Evolutionary conservation across 2,113 vertebrate genomes (phyloP), one percentile per base, ranked within the genome.

Genomic region (Pteruthius melanotis): DNA sequence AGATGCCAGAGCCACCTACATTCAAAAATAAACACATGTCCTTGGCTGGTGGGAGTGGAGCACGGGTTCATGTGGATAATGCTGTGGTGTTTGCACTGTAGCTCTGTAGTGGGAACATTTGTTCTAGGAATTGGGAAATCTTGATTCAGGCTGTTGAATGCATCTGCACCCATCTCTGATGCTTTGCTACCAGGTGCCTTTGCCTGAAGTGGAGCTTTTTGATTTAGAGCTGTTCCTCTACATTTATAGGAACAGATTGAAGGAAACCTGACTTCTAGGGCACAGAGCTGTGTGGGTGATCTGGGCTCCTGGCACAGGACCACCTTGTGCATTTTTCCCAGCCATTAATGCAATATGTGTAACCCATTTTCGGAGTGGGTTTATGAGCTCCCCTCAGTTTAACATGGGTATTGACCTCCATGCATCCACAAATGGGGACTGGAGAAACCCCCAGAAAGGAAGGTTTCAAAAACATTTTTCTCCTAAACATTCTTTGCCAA

Each of bases 31-130:
- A 92, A 76, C 4, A 15, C 54, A 50, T 0, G 0, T 7, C 50
- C 65, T 53, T 87, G 74, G 61, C 45, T 77, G 66, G 31, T 52
- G 31, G 37, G 37, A 83, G 53, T 0, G 3, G 78, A 85, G 60
- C 45, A 65, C 0, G 0, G 24, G 24, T 74, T 30, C 33, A 28
- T 1, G 7, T 2, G 6, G 49, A 23, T 33, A 69, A 66, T 1
- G 2, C 28, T 69, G 35, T 2, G 4, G 53, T 31, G 26, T 53
- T 88, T 72, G 60, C 61, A 50, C 16, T 20, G 47, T 9, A 78
- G 30, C 47, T 59, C 64, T 12, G 3, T 9, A n/a, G 31, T 0
- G 2, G 53, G 70, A 85, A 53, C 0, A 2, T 3, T 49, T 28
- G 23, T 40, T 86, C 69, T 20, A 63, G 56, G 52, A 68, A 78